Conservation (phyloP, 2,113 vertebrate species). For the Poeciliopsis turrubarensis region DNA sequence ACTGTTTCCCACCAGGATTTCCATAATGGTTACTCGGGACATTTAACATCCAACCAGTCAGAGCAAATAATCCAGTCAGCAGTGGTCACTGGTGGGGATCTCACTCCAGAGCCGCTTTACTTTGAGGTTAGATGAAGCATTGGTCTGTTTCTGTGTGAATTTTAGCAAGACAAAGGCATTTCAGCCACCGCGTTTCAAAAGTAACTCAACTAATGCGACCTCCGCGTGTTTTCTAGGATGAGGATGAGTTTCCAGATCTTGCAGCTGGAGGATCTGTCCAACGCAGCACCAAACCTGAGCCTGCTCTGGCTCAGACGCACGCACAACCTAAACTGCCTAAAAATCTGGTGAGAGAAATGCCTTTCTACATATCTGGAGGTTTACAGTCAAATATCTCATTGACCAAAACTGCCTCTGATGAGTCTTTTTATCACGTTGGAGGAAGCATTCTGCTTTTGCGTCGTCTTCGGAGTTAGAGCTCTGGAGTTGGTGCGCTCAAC, state of each 20-base stretch:
- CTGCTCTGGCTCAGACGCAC: slow-evolving; percentile 82
- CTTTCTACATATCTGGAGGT: neutral
- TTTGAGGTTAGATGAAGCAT: slow-evolving; percentile 85
- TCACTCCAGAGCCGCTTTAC: slow-evolving; percentile 87
- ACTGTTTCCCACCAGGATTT: slow-evolving; percentile 59
- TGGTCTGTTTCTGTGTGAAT: too few relatives aligned
- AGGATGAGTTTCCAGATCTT: slow-evolving; percentile 92
- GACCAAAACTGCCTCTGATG: neutral
- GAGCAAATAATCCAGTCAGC: slow-evolving; percentile 79
- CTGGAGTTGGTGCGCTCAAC: neutral
- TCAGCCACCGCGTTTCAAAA: neutral
- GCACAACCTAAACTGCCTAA: slow-evolving; percentile 88
- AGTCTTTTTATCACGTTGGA: neutral
- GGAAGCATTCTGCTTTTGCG: neutral
- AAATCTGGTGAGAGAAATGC: slow-evolving; percentile 82
- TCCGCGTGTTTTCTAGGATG: slow-evolving; percentile 80
- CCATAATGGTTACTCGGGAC: slow-evolving; percentile 59
- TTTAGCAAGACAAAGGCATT: too few relatives aligned
- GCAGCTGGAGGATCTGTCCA: slow-evolving; percentile 79
- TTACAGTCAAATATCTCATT: neutral
- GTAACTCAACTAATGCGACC: neutral
- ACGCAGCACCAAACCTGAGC: slow-evolving; percentile 81
- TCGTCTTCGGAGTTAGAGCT: neutral
- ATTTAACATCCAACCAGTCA: slow-evolving; percentile 62
- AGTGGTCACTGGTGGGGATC: slow-evolving; percentile 73